Evolutionary conservation across 2,888 invertebrate species (phyloP).

Genomic region (Troglohyphantes excavatus): DNA sequence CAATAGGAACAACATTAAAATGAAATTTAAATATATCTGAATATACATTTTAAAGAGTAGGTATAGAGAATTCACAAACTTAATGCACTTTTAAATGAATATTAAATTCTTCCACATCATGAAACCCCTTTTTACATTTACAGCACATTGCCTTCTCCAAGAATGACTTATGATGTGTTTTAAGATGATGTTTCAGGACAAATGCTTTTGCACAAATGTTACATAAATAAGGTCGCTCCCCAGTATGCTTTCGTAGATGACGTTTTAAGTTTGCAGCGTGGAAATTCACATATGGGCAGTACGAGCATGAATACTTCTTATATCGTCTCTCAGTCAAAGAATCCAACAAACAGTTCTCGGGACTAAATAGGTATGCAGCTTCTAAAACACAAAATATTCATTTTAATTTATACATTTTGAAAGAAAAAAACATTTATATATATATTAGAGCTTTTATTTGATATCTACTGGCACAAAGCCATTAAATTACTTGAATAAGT

Average conservation of each 20-base stretch:
- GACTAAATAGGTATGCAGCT: background rate
- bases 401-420: background rate
- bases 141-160: background rate
- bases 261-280: background rate
- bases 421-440: too few relatives aligned
- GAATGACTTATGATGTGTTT: background rate
- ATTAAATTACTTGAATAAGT: too few relatives aligned
- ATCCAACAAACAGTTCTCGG: background rate
- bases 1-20: too few relatives aligned
- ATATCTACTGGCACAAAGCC: too few relatives aligned
- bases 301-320: constrained; percentile 1
- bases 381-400: background rate
- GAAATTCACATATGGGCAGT: constrained; percentile 1
- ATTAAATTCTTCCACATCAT: background rate
- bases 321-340: background rate
- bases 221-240: constrained; percentile 20
- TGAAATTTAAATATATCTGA: too few relatives aligned
- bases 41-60: too few relatives aligned
- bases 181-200: constrained; percentile 14
- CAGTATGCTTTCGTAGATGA: constrained; percentile 30
- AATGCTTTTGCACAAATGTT: constrained; percentile 16
- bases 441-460: too few relatives aligned
- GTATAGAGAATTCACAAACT: background rate
- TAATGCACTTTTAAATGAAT: background rate
- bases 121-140: background rate